These are phyloP conservation scores for Serinus canaria DNA, from an alignment of 2,113 vertebrate species.

Conservation along the genomic window DNA sequence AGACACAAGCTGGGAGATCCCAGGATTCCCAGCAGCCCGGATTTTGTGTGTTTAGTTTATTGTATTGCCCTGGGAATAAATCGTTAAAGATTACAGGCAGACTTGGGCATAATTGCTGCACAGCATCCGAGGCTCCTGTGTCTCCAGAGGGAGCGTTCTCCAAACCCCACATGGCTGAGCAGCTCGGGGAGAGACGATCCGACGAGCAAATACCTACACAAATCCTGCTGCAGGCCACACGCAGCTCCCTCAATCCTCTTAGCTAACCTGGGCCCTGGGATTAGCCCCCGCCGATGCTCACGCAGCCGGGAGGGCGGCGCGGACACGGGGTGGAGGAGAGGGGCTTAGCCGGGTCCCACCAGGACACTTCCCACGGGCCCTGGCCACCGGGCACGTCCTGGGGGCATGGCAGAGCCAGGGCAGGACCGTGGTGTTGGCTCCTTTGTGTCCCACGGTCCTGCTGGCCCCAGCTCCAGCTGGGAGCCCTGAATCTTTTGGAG, in stretches of 20 bases:
- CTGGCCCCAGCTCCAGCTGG: neutral
- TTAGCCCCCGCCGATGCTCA: neutral
- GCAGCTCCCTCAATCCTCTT: constrained; percentile 18
- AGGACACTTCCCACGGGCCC: neutral
- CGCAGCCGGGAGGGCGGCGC: neutral
- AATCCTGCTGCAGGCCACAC: constrained; percentile 28
- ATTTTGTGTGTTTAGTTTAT: constrained; percentile 66
- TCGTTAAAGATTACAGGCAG: constrained; percentile 31
- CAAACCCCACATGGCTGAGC: constrained; percentile 26
- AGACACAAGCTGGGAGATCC: constrained; percentile 22
- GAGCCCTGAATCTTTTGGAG: neutral
- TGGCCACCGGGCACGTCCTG: accelerated
- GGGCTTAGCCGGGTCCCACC: neutral
- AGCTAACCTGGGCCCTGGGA: neutral
- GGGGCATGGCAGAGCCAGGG: neutral
- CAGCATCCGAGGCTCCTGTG: neutral
- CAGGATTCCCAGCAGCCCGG: constrained; percentile 39
- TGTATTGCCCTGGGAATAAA: constrained; percentile 60
- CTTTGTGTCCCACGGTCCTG: neutral
- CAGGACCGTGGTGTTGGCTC: accelerated
- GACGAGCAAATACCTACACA: constrained; percentile 13
- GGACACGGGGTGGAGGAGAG: neutral
- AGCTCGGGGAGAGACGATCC: constrained; percentile 2
- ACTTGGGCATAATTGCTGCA: constrained; percentile 22
- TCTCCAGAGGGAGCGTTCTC: constrained; percentile 44